Percentiles rank a stretch among this genome's conserved stretches.
phyloP scores from a whole-genome alignment of 2,113 vertebrate genomes.

The Coryphaenoides rupestris region DNA sequence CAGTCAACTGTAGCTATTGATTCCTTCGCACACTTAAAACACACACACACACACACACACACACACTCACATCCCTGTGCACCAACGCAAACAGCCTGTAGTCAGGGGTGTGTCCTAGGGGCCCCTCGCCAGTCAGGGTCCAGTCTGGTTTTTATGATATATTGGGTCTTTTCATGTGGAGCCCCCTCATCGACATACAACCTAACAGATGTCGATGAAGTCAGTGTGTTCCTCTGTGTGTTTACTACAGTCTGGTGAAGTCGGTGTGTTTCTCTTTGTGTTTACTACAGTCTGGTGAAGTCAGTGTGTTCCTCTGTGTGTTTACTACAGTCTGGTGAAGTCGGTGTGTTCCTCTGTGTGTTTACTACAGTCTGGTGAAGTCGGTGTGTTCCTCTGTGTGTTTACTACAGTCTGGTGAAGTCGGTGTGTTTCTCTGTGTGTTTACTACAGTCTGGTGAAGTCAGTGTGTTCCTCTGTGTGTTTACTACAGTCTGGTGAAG shows the following conservation, averaged over 20 bases:
- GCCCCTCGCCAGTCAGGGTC: constrained; percentile 11
- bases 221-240: not conserved
- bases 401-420: too few relatives aligned
- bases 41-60: constrained; percentile 12
- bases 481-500: not conserved
- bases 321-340: not conserved
- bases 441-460: not conserved
- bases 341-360: not conserved
- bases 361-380: not conserved
- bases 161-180: constrained; percentile 52
- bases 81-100: constrained; percentile 11
- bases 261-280: not conserved
- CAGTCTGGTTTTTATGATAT: constrained; percentile 41
- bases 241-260: not conserved
- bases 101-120: constrained; percentile 28
- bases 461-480: not conserved
- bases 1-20: too few relatives aligned
- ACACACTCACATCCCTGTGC: constrained; percentile 9
- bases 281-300: too few relatives aligned
- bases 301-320: not conserved
- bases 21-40: too few relatives aligned
- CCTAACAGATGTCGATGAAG: constrained; percentile 36
- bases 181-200: constrained; percentile 27
- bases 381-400: not conserved
- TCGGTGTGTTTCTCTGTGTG: too few relatives aligned